Evolutionary conservation across 2,113 vertebrate genomes (phyloP).

Genomic region (Chaetura pelagica): DNA sequence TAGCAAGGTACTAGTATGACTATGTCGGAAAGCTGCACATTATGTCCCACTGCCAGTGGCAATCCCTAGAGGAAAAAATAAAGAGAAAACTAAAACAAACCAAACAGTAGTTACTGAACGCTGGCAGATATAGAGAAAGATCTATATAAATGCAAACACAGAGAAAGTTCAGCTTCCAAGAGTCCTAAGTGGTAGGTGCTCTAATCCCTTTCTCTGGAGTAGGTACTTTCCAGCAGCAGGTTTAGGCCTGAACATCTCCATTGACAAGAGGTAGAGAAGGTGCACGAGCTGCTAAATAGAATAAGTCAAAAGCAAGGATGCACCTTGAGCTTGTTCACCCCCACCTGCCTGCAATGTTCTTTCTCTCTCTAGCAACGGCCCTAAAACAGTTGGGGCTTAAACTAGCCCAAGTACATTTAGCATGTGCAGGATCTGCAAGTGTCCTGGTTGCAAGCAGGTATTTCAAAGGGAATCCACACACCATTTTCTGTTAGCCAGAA

Average conservation of each 20-base stretch:
- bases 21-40: background rate
- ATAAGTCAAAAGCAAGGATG: accelerated
- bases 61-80: background rate
- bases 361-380: background rate
- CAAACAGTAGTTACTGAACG: background rate
- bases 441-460: background rate
- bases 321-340: background rate
- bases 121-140: background rate
- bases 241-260: background rate
- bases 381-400: background rate
- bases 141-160: background rate
- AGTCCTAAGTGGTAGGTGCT: background rate
- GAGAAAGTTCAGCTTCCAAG: background rate
- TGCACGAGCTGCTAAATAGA: background rate
- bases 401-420: background rate
- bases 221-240: background rate
- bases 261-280: background rate
- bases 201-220: background rate
- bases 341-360: accelerated
- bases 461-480: background rate
- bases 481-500: background rate
- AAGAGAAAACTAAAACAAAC: background rate
- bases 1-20: background rate
- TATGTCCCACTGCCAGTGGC: background rate
- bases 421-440: background rate